phyloP scores from a whole-genome alignment of 2,888 invertebrate species.

The Parasteatoda lunata region DNA sequence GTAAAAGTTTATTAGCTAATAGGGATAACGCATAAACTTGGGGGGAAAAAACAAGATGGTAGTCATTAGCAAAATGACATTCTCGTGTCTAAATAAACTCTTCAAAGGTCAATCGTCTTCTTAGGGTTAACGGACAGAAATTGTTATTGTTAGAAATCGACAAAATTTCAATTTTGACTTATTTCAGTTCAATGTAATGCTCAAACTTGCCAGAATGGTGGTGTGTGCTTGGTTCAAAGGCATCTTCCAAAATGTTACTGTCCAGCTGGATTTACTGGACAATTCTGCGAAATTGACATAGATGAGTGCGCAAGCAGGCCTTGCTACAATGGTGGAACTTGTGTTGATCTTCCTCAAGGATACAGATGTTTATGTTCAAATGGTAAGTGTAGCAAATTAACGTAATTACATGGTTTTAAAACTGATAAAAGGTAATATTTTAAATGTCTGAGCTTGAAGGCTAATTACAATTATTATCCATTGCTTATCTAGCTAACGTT shows the following conservation, averaged over 20 bases:
- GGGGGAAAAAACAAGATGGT: too few relatives aligned
- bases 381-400: conserved; percentile 73
- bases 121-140: too few relatives aligned
- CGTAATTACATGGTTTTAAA: neutral
- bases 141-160: neutral
- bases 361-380: conserved; percentile 90
- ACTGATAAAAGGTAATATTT: conserved; percentile 9
- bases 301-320: conserved; percentile 96
- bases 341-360: conserved; percentile 92
- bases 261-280: conserved; percentile 94
- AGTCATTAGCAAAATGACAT: too few relatives aligned
- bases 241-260: conserved; percentile 94
- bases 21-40: too few relatives aligned
- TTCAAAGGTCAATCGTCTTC: too few relatives aligned
- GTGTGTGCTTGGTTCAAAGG: conserved; percentile 89
- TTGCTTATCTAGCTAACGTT: neutral
- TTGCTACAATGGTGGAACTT: conserved; percentile 93
- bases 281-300: conserved; percentile 94
- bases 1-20: too few relatives aligned
- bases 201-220: conserved; percentile 91
- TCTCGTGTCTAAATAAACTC: too few relatives aligned
- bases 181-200: conserved; percentile 85
- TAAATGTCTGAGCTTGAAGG: neutral
- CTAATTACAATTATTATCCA: neutral
- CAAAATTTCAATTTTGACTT: neutral